Conservation (phyloP, 1,140 invertebrate species). For the Drosophila teissieri region DNA sequence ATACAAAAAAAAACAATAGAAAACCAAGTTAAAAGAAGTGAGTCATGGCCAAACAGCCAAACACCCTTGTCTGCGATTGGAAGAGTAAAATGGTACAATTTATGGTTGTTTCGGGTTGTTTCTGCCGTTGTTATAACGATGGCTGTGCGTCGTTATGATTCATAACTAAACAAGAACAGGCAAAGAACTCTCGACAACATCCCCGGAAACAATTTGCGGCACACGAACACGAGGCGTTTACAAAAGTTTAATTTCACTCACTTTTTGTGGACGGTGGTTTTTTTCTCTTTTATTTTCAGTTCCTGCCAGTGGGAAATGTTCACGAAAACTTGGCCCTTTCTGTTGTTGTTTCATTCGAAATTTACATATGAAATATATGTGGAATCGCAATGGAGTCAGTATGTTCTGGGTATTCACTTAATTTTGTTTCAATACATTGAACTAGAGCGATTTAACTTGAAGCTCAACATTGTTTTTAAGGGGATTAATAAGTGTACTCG, state of each 20-base stretch:
- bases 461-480: too few species aligned
- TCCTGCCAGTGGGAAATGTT: constrained; percentile 5
- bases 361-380: constrained; percentile 8
- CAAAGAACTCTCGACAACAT: constrained; percentile 66
- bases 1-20: constrained; percentile 16
- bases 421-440: not conserved
- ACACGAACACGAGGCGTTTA: constrained; percentile 79
- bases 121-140: constrained; percentile 44
- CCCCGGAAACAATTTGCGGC: constrained; percentile 79
- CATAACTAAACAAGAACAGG: constrained; percentile 74
- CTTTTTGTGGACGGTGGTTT: constrained; percentile 42
- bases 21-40: constrained; percentile 54
- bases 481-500: too few species aligned
- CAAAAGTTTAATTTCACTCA: constrained; percentile 75
- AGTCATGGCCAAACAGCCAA: constrained; percentile 59
- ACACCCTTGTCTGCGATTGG: constrained; percentile 25
- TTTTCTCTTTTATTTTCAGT: not conserved
- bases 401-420: not conserved
- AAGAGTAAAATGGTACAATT: constrained; percentile 55
- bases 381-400: not conserved
- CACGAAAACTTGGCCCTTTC: constrained; percentile 10
- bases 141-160: constrained; percentile 72
- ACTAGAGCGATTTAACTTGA: too few species aligned
- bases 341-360: constrained; percentile 11
- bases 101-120: constrained; percentile 53